phyloP scores from a whole-genome alignment of 2,113 vertebrate species.

The Anolis sagrei region DNA sequence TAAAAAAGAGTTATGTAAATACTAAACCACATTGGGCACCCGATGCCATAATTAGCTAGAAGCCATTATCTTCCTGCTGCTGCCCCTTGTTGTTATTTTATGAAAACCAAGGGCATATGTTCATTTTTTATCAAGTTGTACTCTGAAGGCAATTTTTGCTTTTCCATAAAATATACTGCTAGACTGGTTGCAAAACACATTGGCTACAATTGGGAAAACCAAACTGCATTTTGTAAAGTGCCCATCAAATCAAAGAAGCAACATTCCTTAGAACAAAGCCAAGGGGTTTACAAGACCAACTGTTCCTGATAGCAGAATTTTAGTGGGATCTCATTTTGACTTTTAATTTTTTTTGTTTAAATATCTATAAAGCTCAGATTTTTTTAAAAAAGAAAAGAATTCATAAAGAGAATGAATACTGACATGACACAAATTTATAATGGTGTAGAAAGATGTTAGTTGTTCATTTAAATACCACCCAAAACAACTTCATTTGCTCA shows the following conservation, averaged over 20 bases:
- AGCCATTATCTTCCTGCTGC: neutral
- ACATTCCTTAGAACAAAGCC: neutral
- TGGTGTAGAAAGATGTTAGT: neutral
- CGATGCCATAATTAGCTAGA: neutral
- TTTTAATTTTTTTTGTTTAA: neutral
- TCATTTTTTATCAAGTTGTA: neutral
- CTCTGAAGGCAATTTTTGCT: neutral
- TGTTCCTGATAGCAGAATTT: neutral
- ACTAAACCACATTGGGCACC: neutral
- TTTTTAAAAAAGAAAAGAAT: neutral
- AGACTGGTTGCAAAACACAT: neutral
- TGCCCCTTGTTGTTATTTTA: neutral
- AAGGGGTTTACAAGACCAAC: neutral
- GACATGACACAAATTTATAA: neutral
- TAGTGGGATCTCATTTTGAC: fast-evolving
- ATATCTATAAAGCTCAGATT: neutral
- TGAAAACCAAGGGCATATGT: neutral
- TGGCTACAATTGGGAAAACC: neutral
- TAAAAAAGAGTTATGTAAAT: neutral
- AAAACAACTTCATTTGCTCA: no score
- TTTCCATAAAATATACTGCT: neutral
- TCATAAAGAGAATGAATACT: neutral
- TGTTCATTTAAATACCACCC: neutral
- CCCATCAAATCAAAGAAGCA: neutral
- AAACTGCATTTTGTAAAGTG: neutral